Base-by-base conservation (phyloP, 1,140 invertebrate genomes). In the Drosophila athabasca region DNA sequence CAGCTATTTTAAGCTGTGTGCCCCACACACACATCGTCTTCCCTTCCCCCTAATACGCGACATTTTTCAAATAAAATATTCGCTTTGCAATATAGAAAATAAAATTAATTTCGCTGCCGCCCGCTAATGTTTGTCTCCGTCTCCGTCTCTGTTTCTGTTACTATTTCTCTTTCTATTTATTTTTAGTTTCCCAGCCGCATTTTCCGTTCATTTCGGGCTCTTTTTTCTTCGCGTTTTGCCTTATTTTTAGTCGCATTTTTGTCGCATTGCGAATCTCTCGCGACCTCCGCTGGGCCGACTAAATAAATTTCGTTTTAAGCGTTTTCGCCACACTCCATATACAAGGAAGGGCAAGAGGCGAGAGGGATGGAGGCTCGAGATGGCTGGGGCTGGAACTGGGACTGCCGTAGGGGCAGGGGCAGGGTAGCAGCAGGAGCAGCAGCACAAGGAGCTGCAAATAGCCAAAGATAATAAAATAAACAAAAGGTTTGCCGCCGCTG, bases 391-490 rank as follows among this genome's bases (percentile, higher is more conserved):
- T 9, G 31, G 2, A 3, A 31, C 43, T 66, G 31, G 3, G 31
- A 31, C 35, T 66, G 64, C 74, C 15, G 26, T 29, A 43, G 49
- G 13, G 1, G 2, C n/a, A 6, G 24, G 19, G 13, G 11, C 44
- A 15, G 15, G 43, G 49, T 6, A 55, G 74, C 39, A 60, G 73
- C 60, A n/a, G 53, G 24, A 48, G 26, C 8, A 55, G 35, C 29
- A 71, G 67, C 64, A 67, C 55, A 64, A 61, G 66, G 59, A 62
- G 55, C 77, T 71, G 60, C 82, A 82, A 87, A 87, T 87, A 87
- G 82, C 78, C 83, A 87, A 82, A 80, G 83, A 88, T 87, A 87
- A 88, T 87, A 88, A 87, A 88, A 88, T 87, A 88, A 87, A 87
- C 83, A 87, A 87, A 87, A 87, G 83, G 75, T 88, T 87, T 85